phyloP scores from a whole-genome alignment of 2,113 vertebrate species.

The Prunella fulvescens region DNA sequence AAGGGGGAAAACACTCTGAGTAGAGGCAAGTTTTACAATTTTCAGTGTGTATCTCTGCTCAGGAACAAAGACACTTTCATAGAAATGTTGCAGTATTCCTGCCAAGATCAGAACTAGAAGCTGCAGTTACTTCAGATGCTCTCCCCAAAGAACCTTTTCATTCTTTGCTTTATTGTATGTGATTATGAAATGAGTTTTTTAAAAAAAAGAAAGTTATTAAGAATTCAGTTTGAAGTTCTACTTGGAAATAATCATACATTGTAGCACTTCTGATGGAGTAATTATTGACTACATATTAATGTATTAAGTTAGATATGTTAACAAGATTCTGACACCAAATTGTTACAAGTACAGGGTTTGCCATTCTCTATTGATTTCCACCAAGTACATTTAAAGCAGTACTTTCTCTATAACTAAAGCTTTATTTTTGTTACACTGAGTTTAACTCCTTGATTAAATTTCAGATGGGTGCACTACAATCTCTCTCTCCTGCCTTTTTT shows the following conservation, averaged over 20 bases:
- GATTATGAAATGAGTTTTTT: fast-evolving
- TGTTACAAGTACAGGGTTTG: neutral
- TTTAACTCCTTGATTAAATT: neutral
- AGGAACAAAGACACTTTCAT: neutral
- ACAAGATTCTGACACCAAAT: neutral
- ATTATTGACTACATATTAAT: neutral
- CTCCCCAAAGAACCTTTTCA: neutral
- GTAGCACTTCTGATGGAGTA: neutral
- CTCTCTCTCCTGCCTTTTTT: neutral
- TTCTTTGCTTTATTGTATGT: neutral
- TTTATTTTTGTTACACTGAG: neutral
- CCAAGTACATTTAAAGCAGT: neutral
- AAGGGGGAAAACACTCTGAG: neutral
- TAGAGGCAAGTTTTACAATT: neutral
- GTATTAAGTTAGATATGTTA: neutral
- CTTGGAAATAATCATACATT: neutral
- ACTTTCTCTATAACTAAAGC: neutral
- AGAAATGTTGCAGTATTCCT: neutral
- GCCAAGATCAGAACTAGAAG: neutral
- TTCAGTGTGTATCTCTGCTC: neutral
- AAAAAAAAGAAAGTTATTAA: neutral
- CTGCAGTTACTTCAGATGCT: neutral
- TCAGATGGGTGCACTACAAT: neutral
- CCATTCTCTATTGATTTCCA: neutral
- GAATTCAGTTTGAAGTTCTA: neutral